These are phyloP conservation scores for Taphrorychus bicolor DNA, from an alignment of 2,888 invertebrate species.

Conservation along the genomic window DNA sequence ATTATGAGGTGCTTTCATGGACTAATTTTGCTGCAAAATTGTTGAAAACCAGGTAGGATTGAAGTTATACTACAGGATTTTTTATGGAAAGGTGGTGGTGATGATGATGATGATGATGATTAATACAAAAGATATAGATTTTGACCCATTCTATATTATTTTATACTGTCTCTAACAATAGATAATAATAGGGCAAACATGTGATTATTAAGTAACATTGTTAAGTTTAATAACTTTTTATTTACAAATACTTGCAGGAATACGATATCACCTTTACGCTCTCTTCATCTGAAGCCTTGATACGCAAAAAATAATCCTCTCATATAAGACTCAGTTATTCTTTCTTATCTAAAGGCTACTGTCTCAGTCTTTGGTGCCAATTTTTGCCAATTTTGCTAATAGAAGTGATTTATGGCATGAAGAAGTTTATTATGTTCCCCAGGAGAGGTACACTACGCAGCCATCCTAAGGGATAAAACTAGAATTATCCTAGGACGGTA, in stretches of 20 bases:
- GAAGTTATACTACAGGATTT: not conserved
- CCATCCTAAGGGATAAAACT: conserved; percentile 42
- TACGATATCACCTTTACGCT: not conserved
- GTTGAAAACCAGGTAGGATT: not conserved
- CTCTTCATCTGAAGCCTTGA: conserved; percentile 15
- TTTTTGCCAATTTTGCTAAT: conserved; percentile 20
- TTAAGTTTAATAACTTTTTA: not conserved
- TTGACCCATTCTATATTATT: conserved; percentile 3
- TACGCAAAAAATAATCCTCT: conserved; percentile 10
- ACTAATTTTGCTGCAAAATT: not conserved
- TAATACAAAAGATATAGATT: not conserved
- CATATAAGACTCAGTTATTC: conserved; percentile 3
- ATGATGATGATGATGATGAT: not conserved
- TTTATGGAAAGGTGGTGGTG: not conserved
- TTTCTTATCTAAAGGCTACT: conserved; percentile 33
- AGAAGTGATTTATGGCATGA: conserved; percentile 38
- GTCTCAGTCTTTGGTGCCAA: conserved; percentile 36
- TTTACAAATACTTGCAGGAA: conserved; percentile 2
- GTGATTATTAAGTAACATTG: conserved; percentile 5
- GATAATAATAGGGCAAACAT: conserved; percentile 1
- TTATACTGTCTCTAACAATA: conserved; percentile 3
- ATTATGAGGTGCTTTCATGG: too few species aligned
- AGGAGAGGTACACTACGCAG: conserved; percentile 39
- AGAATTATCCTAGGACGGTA: conserved; percentile 38
- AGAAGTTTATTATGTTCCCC: conserved; percentile 39